Conservation (phyloP, 92 coral and sea anemone species). For the Zoanthus solanderi region DNA sequence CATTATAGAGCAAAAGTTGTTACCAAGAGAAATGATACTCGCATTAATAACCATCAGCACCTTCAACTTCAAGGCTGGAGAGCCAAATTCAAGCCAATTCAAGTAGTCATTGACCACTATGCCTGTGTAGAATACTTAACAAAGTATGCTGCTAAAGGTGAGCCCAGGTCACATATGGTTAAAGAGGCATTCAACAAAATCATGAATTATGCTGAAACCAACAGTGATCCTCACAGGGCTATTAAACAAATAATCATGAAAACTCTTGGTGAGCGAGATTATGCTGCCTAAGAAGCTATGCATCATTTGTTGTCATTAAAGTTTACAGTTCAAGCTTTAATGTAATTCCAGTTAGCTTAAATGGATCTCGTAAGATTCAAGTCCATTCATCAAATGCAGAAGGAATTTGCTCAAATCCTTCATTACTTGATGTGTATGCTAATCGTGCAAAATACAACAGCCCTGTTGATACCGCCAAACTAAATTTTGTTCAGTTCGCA, state of each 20-base stretch:
- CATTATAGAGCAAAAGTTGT: conserved; percentile 55
- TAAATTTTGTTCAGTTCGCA: conserved; percentile 75
- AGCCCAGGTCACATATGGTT: conserved; percentile 52
- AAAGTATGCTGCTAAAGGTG: conserved; percentile 60
- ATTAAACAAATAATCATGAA: conserved; percentile 51
- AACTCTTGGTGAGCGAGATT: conserved; percentile 63
- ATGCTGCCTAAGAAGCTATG: conserved; percentile 64
- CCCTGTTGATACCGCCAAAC: conserved; percentile 47
- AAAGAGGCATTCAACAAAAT: conserved; percentile 55
- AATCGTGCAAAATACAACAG: conserved; percentile 55
- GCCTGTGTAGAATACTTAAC: conserved; percentile 60
- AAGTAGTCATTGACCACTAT: conserved; percentile 31
- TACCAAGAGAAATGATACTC: conserved; percentile 53
- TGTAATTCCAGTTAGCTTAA: conserved; percentile 58
- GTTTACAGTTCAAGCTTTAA: conserved; percentile 49
- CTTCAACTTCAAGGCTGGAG: conserved; percentile 57
- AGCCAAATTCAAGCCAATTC: conserved; percentile 33
- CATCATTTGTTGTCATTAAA: conserved; percentile 48
- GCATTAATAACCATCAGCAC: conserved; percentile 59
- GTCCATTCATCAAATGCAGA: conserved; percentile 4
- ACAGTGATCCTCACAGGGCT: conserved; percentile 41
- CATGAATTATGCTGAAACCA: conserved; percentile 26
- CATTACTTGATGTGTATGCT: conserved; percentile 61
- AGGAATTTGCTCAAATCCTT: conserved; percentile 53
- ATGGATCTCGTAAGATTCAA: conserved; percentile 43